Evolutionary conservation across 2,888 invertebrate genomes (phyloP), one percentile per base, ranked within the genome.

Genomic region (Balanococcus diminutus): DNA sequence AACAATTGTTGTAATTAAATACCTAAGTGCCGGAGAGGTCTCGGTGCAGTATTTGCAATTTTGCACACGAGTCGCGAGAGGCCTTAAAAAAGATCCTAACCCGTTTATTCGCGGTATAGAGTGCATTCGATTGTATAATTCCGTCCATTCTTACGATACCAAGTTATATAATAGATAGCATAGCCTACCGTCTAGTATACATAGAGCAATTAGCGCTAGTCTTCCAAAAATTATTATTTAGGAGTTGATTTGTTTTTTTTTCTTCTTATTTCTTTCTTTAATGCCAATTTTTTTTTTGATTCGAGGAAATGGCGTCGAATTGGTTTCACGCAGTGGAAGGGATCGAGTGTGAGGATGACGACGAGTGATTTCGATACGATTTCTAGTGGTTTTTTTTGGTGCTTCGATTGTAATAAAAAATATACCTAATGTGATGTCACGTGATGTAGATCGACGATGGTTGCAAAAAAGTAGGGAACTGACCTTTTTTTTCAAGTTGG

Each of bases 121-220:
- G 46, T 79, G 84, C 84, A 84, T 84, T 84, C 84, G 36, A 75
- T 84, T 75, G 28, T 25, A 84, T 72, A 82, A 82, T 84, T 84
- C 84, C 84, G 84, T 84, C 84, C 84, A 84, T 84, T 84, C 36
- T 75, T 25, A 36, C n/a, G n/a, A 51, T 75, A 75, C 75, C 75
- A 84, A 25, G 31, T 31, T 39, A 22, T 51, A 32, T 39, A 36
- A 39, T 51, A n/a, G n/a, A 25, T 67, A 67, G 67, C 67, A 67
- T 67, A 67, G 28, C 67, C 25, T 67, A 67, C 67, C 31, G 31
- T 67, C 28, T 67, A 25, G 16, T 28, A 51, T 42, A 31, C 25
- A 82, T 46, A 82, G 46, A 42, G 51, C 31, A 42, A 81, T 83
- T 46, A 83, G 83, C 56, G 56, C 83, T 83, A 83, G 83, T 83